Evolutionary conservation across 2,888 invertebrate species (phyloP), one percentile per base, ranked within the genome.

Genomic region (Mylabris sibirica): DNA sequence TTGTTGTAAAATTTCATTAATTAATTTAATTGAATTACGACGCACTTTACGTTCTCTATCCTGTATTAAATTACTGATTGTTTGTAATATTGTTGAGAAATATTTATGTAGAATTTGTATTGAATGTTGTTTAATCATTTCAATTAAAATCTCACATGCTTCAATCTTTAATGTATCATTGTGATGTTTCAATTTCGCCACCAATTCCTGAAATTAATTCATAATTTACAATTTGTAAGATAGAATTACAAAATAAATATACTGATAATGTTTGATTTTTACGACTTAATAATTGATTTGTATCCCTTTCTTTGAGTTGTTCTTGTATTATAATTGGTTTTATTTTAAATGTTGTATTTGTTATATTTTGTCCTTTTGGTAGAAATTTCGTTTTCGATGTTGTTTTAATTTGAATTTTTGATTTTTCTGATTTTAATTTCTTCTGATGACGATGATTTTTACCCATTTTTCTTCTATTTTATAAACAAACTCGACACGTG

Each of bases 301-400:
- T 61, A 68, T 71, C 85, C 77, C 88, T 88, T 30, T 83, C 79
- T 76, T 86, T 87, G 17, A 95, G 82, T 80, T 97, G 96, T 77
- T 94, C 92, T 57, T 89, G 89, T 49, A 98, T 88, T 2, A 95
- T 87, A 75, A 98, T 96, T 80, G 95, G 94, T 79, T 93, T 93
- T 0, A 96, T 90, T 88, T 96, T 96, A 79, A 98, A 97, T 77
- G 92, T 91, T 0, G 95, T 93, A 82, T 95, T 92, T 0, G 97
- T 97, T 4, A 95, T 91, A 88, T 97, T 98, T 64, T 92, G 90
- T 8, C 95, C 95, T 86, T 95, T 97, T 0, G 94, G 93, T 64
- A 97, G 84, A 79, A 91, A 89, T 83, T 92, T 90, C 68, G 92
- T 92, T 78, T 84, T 84, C 6, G 70, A 70, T 65, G 74, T 73